These are phyloP conservation scores for Melitaea athalia DNA, from an alignment of 2,888 invertebrate species.

Conservation along the genomic window DNA sequence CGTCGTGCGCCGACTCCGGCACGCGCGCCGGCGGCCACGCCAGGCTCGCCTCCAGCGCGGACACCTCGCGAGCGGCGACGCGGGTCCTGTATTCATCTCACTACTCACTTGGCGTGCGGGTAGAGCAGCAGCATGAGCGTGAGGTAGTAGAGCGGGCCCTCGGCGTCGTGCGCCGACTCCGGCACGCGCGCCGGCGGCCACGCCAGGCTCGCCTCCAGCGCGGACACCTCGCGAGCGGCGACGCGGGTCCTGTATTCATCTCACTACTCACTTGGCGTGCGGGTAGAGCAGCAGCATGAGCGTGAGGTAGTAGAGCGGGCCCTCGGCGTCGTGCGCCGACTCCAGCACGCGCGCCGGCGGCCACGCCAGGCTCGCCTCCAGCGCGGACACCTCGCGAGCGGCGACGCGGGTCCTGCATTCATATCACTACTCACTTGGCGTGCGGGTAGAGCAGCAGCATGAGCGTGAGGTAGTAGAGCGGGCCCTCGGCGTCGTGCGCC, in stretches of 20 bases:
- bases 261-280: constrained; percentile 72
- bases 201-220: constrained; percentile 87
- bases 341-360: constrained; percentile 86
- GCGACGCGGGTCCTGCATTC: constrained; percentile 85
- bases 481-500: constrained; percentile 94
- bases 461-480: constrained; percentile 93
- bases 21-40: constrained; percentile 84
- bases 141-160: constrained; percentile 94
- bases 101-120: constrained; percentile 81
- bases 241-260: constrained; percentile 84
- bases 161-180: constrained; percentile 93
- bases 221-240: constrained; percentile 89
- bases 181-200: constrained; percentile 85
- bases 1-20: constrained; percentile 93
- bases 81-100: constrained; percentile 80
- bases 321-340: constrained; percentile 94
- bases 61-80: constrained; percentile 89
- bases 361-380: constrained; percentile 88
- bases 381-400: constrained; percentile 89
- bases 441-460: constrained; percentile 90
- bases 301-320: constrained; percentile 93
- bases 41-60: constrained; percentile 88
- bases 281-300: constrained; percentile 91
- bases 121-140: constrained; percentile 91
- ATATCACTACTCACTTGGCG: constrained; percentile 59